phyloP scores from a whole-genome alignment of 2,888 invertebrate species.

The Macaria notata region DNA sequence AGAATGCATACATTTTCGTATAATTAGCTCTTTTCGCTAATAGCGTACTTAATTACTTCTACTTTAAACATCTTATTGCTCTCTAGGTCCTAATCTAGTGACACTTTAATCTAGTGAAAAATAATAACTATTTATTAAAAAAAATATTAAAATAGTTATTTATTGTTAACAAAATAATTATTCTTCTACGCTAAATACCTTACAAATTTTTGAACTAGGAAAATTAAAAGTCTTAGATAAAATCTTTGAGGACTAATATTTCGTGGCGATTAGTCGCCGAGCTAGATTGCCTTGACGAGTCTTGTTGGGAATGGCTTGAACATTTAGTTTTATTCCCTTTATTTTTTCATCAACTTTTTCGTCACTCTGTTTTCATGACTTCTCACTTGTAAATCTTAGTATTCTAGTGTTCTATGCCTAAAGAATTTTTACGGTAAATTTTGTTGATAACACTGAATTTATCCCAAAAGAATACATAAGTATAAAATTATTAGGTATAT shows the following conservation, averaged over 20 bases:
- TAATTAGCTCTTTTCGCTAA: constrained; percentile 55
- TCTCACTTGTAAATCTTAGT: too few species aligned
- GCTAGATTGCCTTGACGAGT: constrained; percentile 61
- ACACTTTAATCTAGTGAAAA: constrained; percentile 60
- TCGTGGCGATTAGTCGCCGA: constrained; percentile 55
- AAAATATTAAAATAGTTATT: constrained; percentile 55
- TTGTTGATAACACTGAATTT: too few species aligned
- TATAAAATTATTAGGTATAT: too few species aligned
- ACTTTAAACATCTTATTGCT: constrained; percentile 62
- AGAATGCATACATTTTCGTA: constrained; percentile 52
- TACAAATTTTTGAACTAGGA: constrained; percentile 68
- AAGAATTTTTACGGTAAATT: too few species aligned
- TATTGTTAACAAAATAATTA: constrained; percentile 73
- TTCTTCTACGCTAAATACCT: constrained; percentile 79
- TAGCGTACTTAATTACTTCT: constrained; percentile 55
- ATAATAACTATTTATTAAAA: constrained; percentile 64
- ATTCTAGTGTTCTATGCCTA: too few species aligned
- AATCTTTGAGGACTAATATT: constrained; percentile 45
- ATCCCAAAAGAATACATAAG: too few species aligned
- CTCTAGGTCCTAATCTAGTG: constrained; percentile 67
- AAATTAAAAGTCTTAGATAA: constrained; percentile 65
- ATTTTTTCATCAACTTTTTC: too few species aligned
- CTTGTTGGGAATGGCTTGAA: constrained; percentile 55
- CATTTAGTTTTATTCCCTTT: not conserved
- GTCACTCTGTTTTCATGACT: too few species aligned